phyloP scores from a whole-genome alignment of 1,140 invertebrate species.

The Palaemon carinicauda region DNA sequence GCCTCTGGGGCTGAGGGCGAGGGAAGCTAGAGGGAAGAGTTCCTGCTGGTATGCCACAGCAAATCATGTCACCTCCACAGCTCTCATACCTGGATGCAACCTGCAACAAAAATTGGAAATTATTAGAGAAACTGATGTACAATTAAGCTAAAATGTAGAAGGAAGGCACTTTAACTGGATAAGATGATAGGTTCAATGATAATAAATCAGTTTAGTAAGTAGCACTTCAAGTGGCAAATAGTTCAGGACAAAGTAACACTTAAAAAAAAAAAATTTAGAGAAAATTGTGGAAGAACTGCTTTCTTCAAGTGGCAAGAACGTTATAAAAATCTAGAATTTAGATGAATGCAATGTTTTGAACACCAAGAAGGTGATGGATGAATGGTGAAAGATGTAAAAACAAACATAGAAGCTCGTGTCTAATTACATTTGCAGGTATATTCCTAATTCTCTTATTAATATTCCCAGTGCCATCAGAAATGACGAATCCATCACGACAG shows the following conservation, averaged over 20 bases:
- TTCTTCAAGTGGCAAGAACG: too few relatives aligned
- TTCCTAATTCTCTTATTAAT: constrained; percentile 22
- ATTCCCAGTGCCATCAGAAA: constrained; percentile 25
- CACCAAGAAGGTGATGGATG: background rate
- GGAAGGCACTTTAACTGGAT: background rate
- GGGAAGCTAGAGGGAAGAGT: background rate
- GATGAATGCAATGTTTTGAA: background rate
- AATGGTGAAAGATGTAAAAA: background rate
- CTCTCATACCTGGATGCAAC: constrained; percentile 2
- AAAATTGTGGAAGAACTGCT: too few relatives aligned
- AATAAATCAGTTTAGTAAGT: too few relatives aligned
- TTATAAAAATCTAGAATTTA: background rate
- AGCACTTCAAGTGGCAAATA: too few relatives aligned
- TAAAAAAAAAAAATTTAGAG: too few relatives aligned
- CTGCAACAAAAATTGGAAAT: background rate
- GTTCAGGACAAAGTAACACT: too few relatives aligned
- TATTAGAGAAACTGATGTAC: background rate
- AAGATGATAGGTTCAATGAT: background rate
- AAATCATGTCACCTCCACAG: constrained; percentile 31
- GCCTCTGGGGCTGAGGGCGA: background rate
- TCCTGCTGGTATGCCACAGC: constrained; percentile 4
- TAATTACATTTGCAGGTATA: constrained; percentile 20
- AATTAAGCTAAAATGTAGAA: background rate
- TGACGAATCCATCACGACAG: constrained; percentile 30
- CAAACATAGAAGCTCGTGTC: too few relatives aligned